Evolutionary conservation across 2,797 vertebrate species (phyloP), one percentile per base, ranked within the genome.

Genomic region (Perodicticus potto): DNA sequence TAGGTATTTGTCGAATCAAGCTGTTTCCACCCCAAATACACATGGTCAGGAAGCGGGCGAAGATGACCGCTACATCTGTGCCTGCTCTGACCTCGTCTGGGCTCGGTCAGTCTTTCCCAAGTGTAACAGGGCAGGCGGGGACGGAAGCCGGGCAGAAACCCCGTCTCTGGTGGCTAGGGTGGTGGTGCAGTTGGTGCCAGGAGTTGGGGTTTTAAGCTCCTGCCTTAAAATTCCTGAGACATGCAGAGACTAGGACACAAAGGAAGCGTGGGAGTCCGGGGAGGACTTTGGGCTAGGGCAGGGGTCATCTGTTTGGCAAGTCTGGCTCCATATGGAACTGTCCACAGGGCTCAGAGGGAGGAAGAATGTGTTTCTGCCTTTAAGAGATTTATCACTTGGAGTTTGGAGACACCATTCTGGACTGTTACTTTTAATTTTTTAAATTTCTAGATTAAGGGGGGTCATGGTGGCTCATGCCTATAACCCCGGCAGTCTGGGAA

Each of bases 111-210:
- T 29, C 27, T 81, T 49, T 73, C 19, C 84, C 0, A 0, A 32
- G 27, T 0, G 0, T 3, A 13, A 5, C 16, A 2, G 32, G 34
- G 32, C 25, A 16, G 25, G 78, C 0, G 0, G 37, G 72, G 43
- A 17, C 25, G 49, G 73, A 40, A 69, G 53, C 34, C 17, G 13
- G 37, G 27, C 19, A 5, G 55, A 20, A 14, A 32, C 23, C 27
- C 34, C 4, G 43, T 2, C 29, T 22, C 57, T 29, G 27, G 29
- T 0, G 14, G 19, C 11, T 1, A 32, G n/a, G 87, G 76, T 0
- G 0, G 63, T 22, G 16, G 57, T 6, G n/a, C 20, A 0, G 29
- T 23, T 13, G 32, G 43, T 29, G 45, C n/a, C 7, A 12, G 32
- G 59, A 4, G 9, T 43, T 0, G 2, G 65, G 53, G 34, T 34